A percentile compares a stretch with the other conserved stretches of the same genome.
Evolutionary conservation across 2,888 invertebrate species (phyloP).

Genomic region (Dusona sp.): DNA sequence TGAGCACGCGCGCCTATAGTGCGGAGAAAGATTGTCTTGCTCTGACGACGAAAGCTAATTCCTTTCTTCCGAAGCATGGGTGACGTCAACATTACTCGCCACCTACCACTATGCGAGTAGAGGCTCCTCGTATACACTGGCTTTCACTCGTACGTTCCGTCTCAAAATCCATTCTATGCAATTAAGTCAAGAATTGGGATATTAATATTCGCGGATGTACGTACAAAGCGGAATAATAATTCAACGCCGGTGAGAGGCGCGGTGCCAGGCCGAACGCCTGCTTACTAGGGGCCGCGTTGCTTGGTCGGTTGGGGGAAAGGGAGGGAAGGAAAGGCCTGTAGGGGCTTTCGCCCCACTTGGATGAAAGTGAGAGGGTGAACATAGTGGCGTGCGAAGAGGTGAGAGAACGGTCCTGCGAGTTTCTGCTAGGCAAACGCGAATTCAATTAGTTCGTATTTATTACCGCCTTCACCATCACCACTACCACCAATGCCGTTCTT

Average conservation of each 20-base stretch:
- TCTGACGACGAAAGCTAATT: conserved; percentile 42
- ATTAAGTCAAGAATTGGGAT: conserved; percentile 83
- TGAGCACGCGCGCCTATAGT: conserved; percentile 3
- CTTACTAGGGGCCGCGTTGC: conserved; percentile 55
- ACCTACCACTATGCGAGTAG: conserved; percentile 41
- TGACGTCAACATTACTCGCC: conserved; percentile 52
- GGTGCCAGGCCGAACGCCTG: conserved; percentile 67
- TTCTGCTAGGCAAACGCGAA: conserved; percentile 78
- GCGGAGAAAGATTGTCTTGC: conserved; percentile 27
- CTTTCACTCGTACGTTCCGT: conserved; percentile 40
- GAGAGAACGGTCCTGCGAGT: conserved; percentile 72
- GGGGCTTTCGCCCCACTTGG: conserved; percentile 52
- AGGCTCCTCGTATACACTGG: conserved; percentile 48
- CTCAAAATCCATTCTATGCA: conserved; percentile 81
- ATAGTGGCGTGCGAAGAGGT: conserved; percentile 45
- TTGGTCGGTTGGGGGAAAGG: conserved; percentile 20
- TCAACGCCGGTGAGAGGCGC: conserved; percentile 76
- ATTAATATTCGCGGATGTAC: conserved; percentile 83
- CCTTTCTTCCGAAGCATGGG: conserved; percentile 41
- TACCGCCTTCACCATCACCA: conserved; percentile 68
- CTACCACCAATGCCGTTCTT: conserved; percentile 50
- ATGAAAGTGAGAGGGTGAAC: conserved; percentile 62
- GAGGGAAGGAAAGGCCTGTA: conserved; percentile 6
- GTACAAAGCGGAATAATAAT: conserved; percentile 83
- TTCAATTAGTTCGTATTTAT: conserved; percentile 82